Evolutionary conservation across 2,113 vertebrate species (phyloP), one percentile per base, ranked within the genome.

Genomic region (Mobula hypostoma): DNA sequence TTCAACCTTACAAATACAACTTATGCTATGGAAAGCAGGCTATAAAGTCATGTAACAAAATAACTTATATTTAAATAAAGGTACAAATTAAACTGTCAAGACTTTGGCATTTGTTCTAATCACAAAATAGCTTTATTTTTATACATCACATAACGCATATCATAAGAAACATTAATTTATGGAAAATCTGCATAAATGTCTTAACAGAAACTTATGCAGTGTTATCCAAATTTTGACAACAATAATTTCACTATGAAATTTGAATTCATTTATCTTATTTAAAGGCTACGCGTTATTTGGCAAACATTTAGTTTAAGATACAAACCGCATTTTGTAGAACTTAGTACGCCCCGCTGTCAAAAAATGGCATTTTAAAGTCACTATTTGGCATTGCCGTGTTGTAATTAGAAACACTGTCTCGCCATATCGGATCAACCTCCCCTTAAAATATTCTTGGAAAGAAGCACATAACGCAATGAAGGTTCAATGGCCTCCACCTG

Each of bases 41-140:
- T 90, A 19, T 7, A 90, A 90, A 90, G 1, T 21, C n/a, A 66
- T 76, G 91, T 56, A 93, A 15, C 70, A 72, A 74, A 93, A 93
- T 17, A 1, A 48, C 14, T 21, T 19, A 40, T 19, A 92, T 72
- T 93, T 72, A 93, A 40, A 29, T 92, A 72, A 93, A 72, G 32
- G 40, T 93, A 29, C 68, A 93, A 93, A 93, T 74, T 93, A 76
- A 93, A 93, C 24, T 76, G 70, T 76, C 68, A 93, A 93, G 91
- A 74, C 91, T 92, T 68, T 93, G 91, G 36, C 70, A 29, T 74
- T 93, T 72, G 91, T 76, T 74, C 70, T 93, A 93, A 70, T 74
- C 91, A 93, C 70, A 93, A 93, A 93, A 93, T 93, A 93, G 91
- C 91, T 93, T 93, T 93, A 93, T 93, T 93, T 74, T 93, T 76